These are phyloP conservation scores for Cremastinae sp. DNA, from an alignment of 2,888 invertebrate species.

Conservation along the genomic window DNA sequence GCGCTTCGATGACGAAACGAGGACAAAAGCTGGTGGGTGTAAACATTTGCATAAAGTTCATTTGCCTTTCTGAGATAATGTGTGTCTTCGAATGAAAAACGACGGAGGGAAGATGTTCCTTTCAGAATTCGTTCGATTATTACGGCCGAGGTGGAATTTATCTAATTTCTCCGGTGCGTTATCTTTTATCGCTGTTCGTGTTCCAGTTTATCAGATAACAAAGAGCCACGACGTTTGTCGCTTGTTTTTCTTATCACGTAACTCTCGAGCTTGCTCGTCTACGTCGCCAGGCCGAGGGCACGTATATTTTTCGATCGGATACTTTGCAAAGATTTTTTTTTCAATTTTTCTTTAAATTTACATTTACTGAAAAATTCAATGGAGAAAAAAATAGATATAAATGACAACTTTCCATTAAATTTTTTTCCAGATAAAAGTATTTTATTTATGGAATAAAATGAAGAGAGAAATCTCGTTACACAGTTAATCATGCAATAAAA, in stretches of 20 bases:
- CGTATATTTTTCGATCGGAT: too few species aligned
- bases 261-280: constrained; percentile 6
- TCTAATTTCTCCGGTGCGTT: constrained; percentile 51
- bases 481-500: too few species aligned
- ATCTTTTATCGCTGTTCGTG: constrained; percentile 47
- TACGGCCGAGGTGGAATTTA: constrained; percentile 51
- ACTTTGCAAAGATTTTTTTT: neutral
- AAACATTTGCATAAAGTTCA: constrained; percentile 42
- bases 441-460: too few species aligned
- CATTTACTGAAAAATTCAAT: neutral
- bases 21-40: too few species aligned
- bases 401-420: too few species aligned
- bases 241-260: constrained; percentile 46
- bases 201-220: constrained; percentile 57
- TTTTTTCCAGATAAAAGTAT: too few species aligned
- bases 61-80: constrained; percentile 42
- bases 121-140: constrained; percentile 54
- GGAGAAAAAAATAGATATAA: neutral
- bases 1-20: too few species aligned
- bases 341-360: too few species aligned
- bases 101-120: constrained; percentile 12
- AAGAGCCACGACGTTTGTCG: constrained; percentile 44
- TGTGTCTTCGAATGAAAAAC: constrained; percentile 17
- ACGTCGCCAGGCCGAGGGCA: too few species aligned
- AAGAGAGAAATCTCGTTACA: too few species aligned